Evolutionary conservation across 2,797 vertebrate species (phyloP).

Genomic region (Enteromius unitaeniatus): DNA sequence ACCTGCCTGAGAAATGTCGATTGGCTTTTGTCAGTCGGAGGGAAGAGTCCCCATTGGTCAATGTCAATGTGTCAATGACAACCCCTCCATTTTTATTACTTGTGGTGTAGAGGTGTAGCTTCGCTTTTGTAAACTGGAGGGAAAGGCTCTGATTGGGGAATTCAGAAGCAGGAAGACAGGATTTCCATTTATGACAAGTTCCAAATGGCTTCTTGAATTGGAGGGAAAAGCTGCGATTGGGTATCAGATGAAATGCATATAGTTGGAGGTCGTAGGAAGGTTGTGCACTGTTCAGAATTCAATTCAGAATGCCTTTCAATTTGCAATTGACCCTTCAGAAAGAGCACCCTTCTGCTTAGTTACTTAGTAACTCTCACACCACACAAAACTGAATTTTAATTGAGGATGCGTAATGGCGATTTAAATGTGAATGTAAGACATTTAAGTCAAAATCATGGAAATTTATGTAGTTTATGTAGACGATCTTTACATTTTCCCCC

Average conservation of each 20-base stretch:
- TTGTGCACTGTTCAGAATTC: background rate
- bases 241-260: conserved; percentile 27
- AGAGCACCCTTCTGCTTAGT: no score
- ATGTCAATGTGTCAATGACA: conserved; percentile 34
- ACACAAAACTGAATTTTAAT: background rate
- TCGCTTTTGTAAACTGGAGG: conserved; percentile 37
- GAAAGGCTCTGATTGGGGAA: conserved; percentile 30
- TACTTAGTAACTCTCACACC: no score
- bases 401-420: background rate
- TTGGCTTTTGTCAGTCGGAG: conserved; percentile 53
- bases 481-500: no score
- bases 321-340: background rate
- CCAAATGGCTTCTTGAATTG: conserved; percentile 33
- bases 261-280: background rate
- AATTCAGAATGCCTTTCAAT: background rate
- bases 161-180: background rate
- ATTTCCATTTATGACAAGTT: conserved; percentile 33
- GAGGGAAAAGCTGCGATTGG: conserved; percentile 32
- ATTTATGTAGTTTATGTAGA: background rate
- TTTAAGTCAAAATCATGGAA: background rate
- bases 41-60: conserved; percentile 49
- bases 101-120: conserved; percentile 18
- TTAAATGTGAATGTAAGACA: background rate
- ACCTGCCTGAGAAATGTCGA: conserved; percentile 50
- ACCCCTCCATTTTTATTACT: conserved; percentile 11